Evolutionary conservation across 30 jellyfish, hydroid and myxozoan genomes (phyloP).

Genomic region (Cassiopea andromeda): DNA sequence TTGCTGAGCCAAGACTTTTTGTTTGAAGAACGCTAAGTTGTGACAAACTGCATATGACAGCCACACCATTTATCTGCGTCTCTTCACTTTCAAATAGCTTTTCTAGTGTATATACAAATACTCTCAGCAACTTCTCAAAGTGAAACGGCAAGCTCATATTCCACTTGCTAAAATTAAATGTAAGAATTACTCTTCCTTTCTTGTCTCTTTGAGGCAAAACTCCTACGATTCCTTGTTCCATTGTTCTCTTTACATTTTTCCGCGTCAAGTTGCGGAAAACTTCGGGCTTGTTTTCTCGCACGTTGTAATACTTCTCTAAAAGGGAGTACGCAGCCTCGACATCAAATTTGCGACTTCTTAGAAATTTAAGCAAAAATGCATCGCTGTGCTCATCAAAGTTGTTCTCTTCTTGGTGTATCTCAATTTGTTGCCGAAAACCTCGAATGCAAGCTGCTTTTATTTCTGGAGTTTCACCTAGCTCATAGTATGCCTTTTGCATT

Average conservation of each 20-base stretch:
- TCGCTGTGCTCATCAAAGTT: conserved; percentile 98
- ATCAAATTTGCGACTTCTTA: conserved; percentile 95
- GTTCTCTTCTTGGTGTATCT: conserved; percentile 93
- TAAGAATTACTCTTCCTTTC: conserved; percentile 91
- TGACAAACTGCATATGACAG: conserved; percentile 78
- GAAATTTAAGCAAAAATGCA: conserved; percentile 87
- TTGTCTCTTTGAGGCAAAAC: conserved; percentile 99
- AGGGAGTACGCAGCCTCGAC: conserved; percentile 91
- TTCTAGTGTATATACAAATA: conserved; percentile 95
- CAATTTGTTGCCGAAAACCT: conserved; percentile 92
- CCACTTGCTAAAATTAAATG: conserved; percentile 88
- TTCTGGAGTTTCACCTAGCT: conserved; percentile 96
- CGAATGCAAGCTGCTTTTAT: conserved; percentile 82
- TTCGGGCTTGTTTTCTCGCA: conserved; percentile 94
- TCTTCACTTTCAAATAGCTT: conserved; percentile 94
- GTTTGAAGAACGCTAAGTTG: conserved; percentile 97
- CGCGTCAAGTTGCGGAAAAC: conserved; percentile 94
- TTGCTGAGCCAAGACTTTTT: conserved; percentile 89
- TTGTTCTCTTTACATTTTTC: conserved; percentile 88
- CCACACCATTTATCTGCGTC: conserved; percentile 98
- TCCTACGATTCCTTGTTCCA: conserved; percentile 98
- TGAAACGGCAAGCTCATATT: conserved; percentile 95
- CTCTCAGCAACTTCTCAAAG: conserved; percentile 94
- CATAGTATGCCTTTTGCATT: conserved; percentile 87
- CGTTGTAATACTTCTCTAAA: conserved; percentile 85